Base-by-base conservation (phyloP, 2,888 invertebrate genomes). In the Epicampocera succincta region DNA sequence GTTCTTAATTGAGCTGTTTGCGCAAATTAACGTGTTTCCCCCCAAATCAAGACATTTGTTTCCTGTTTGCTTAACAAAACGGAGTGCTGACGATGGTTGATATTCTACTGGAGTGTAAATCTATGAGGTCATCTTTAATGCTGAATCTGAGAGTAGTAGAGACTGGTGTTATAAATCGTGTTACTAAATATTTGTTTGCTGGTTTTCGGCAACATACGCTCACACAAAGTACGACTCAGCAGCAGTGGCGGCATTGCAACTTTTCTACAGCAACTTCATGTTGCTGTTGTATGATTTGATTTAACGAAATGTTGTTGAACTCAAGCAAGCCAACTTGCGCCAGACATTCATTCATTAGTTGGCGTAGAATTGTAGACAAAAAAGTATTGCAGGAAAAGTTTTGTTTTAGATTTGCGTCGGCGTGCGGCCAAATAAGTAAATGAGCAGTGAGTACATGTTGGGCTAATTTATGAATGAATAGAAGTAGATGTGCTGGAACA, bases 301-400 rank as follows among this genome's bases (percentile, higher is more conserved):
- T 74, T 73, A 33, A 42, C 54, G 68, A 76, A 74, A 74, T 56
- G 80, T 76, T 81, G 80, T 76, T 81, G 80, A 81, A 81, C 80
- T 66, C 80, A 15, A 61, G 19, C 48, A 11, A 66, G 52, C 40
- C 44, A 52, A 68, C 72, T 72, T 76, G 56, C 19, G 50, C 73
- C 73, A 77, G 76, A 77, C 81, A 77, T 63, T 81, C 77, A 58
- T 61, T 73, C 42, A 72, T 80, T 60, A 58, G 81, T 81, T 81
- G 81, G 81, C 81, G 81, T 77, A 75, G 69, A 80, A 50, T 75
- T 50, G 68, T 65, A 75, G 75, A 69, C 63, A 69, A 74, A 72
- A 50, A 17, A 12, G 12, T n/a, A 29, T 42, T 61, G 50, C 17
- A 65, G 19, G 3, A 44, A 48, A 58, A 17, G 52, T n/a, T 42